Evolutionary conservation across 2,797 vertebrate genomes (phyloP).

Genomic region (Coracias cyanogaster): DNA sequence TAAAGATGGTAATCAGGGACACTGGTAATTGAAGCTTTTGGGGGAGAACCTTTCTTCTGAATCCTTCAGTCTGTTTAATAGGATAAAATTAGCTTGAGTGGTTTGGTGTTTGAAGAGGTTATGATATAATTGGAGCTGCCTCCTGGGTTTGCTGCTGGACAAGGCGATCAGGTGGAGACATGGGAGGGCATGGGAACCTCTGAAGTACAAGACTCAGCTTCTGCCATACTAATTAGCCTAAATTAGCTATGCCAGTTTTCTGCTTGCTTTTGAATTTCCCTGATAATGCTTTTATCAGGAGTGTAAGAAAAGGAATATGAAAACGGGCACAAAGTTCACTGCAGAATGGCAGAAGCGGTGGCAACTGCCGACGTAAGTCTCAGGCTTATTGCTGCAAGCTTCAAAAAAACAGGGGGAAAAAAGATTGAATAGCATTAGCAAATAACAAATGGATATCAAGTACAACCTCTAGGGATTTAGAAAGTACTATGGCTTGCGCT

Average conservation of each 20-base stretch:
- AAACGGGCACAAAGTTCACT: constrained; percentile 55
- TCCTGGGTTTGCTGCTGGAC: constrained; percentile 84
- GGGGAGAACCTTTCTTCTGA: constrained; percentile 83
- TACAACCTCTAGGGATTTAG: constrained; percentile 37
- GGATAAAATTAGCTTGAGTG: constrained; percentile 86
- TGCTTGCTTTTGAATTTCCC: constrained; percentile 82
- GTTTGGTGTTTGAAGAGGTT: constrained; percentile 84
- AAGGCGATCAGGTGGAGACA: constrained; percentile 82
- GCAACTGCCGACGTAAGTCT: neutral
- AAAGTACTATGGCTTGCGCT: neutral
- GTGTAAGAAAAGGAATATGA: constrained; percentile 61
- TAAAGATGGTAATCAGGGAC: constrained; percentile 82
- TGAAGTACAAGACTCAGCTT: constrained; percentile 76
- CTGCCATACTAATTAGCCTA: constrained; percentile 82
- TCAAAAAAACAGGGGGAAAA: neutral
- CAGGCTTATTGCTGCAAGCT: constrained; percentile 33
- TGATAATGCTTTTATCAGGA: constrained; percentile 74
- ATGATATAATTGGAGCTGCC: constrained; percentile 85
- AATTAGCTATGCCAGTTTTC: constrained; percentile 83
- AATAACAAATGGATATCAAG: constrained; percentile 64
- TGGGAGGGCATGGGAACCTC: constrained; percentile 77
- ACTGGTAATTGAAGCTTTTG: constrained; percentile 84
- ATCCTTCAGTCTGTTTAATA: constrained; percentile 85
- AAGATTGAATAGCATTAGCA: constrained; percentile 44
- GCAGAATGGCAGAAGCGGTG: constrained; percentile 1